Percentiles rank a stretch among this genome's conserved stretches.
Conservation (phyloP, 1,140 invertebrate species). For the Leptinotarsa texana region DNA sequence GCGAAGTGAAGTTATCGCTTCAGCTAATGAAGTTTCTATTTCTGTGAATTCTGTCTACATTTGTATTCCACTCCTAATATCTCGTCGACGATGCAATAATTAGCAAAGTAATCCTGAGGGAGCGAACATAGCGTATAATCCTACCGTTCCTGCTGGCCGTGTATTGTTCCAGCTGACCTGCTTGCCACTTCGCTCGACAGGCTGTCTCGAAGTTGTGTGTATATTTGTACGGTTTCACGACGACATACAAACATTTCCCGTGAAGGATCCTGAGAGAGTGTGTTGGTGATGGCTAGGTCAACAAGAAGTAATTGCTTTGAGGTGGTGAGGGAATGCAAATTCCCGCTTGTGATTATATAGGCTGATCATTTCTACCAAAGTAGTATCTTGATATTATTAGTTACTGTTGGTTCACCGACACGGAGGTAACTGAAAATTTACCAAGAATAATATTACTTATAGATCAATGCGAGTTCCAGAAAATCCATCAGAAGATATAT, state of each 20-base stretch:
- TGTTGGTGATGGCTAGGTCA: background rate
- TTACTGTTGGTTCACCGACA: too few relatives aligned
- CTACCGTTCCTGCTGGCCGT: conserved; percentile 25
- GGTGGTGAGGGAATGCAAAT: background rate
- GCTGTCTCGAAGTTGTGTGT: conserved; percentile 33
- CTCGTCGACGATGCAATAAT: conserved; percentile 31
- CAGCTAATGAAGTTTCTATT: background rate
- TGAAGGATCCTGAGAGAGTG: background rate
- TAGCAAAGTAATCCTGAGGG: conserved; percentile 36
- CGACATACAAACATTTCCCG: background rate
- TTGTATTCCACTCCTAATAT: conserved; percentile 29
- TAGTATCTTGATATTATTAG: too few relatives aligned
- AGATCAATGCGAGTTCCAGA: too few relatives aligned
- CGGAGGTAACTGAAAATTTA: too few relatives aligned
- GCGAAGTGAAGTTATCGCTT: background rate
- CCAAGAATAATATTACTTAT: too few relatives aligned
- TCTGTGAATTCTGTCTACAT: conserved; percentile 11
- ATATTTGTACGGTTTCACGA: conserved; percentile 24
- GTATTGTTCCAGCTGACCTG: conserved; percentile 35
- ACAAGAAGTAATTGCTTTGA: background rate
- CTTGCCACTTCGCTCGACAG: conserved; percentile 34
- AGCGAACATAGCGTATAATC: conserved; percentile 33
- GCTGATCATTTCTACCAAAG: too few relatives aligned
- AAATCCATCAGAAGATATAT: too few relatives aligned
- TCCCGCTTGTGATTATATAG: too few relatives aligned